Percentiles rank a stretch among this genome's conserved stretches.
Conservation (phyloP, 2,888 invertebrate species). For the Taphrorychus bicolor region DNA sequence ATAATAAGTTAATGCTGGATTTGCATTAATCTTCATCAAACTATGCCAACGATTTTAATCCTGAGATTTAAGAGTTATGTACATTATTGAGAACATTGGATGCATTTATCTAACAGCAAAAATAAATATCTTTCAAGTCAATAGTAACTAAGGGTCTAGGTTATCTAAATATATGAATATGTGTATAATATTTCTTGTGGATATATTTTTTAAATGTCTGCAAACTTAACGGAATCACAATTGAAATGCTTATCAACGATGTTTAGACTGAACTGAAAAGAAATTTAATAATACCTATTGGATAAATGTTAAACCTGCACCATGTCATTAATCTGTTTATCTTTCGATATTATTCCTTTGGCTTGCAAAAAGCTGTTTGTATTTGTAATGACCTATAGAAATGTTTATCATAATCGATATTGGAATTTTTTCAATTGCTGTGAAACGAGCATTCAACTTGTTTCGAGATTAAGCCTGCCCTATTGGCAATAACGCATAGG, state of each 20-base stretch:
- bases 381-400: not conserved
- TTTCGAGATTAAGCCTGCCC: not conserved
- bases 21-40: constrained; percentile 1
- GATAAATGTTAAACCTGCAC: too few relatives aligned
- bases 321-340: not conserved
- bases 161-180: not conserved
- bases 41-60: not conserved
- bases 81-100: not conserved
- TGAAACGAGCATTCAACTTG: not conserved
- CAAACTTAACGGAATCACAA: too few relatives aligned
- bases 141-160: not conserved
- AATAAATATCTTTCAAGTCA: not conserved
- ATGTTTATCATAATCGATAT: not conserved
- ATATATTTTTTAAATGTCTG: too few relatives aligned
- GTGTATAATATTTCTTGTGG: too few relatives aligned
- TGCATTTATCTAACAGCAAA: not conserved
- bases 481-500: not conserved
- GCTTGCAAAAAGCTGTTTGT: not conserved
- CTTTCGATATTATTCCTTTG: not conserved
- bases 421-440: not conserved
- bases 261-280: not conserved
- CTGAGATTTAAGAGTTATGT: not conserved
- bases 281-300: not conserved
- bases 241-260: not conserved
- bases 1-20: not conserved